A percentile compares a stretch with the other conserved stretches of the same genome.
Conservation (phyloP, 2,113 vertebrate genomes). For the Otolemur garnettii region DNA sequence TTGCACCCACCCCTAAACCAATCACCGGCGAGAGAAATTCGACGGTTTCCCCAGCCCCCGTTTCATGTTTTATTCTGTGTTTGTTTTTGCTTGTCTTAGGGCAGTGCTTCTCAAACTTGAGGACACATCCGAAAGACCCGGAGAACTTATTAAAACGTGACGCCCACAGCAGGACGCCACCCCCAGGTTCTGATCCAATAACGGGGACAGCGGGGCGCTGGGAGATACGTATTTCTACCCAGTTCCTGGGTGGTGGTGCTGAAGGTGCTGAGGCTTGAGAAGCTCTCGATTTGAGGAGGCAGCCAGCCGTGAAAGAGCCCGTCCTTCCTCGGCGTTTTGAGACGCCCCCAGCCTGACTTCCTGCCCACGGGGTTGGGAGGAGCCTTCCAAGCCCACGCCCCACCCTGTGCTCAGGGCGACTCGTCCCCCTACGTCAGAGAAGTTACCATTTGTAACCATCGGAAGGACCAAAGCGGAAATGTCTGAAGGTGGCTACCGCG, state of each 20-base stretch:
- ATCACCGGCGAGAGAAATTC: background rate
- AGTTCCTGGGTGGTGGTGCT: background rate
- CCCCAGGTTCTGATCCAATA: background rate
- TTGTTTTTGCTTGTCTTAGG: background rate
- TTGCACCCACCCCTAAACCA: background rate
- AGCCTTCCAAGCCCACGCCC: background rate
- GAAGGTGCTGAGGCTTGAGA: background rate
- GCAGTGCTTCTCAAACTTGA: background rate
- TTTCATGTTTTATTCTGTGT: no score
- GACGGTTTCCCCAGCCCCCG: no score
- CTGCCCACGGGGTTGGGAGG: conserved; percentile 19
- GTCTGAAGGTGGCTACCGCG: background rate
- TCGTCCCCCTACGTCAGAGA: conserved; percentile 42
- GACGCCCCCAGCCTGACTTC: conserved; percentile 52
- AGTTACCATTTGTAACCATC: conserved; percentile 30
- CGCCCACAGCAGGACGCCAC: background rate
- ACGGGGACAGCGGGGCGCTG: accelerated
- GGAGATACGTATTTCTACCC: background rate
- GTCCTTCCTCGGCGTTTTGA: background rate
- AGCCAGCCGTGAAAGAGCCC: background rate
- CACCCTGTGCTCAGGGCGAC: background rate
- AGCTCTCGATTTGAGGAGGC: background rate
- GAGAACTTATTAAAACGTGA: background rate
- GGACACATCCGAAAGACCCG: background rate
- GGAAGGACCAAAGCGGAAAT: conserved; percentile 51